A percentile compares a stretch with the other conserved stretches of the same genome.
phyloP scores from a whole-genome alignment of 2,888 invertebrate genomes.

The Hyppa rectilinea region DNA sequence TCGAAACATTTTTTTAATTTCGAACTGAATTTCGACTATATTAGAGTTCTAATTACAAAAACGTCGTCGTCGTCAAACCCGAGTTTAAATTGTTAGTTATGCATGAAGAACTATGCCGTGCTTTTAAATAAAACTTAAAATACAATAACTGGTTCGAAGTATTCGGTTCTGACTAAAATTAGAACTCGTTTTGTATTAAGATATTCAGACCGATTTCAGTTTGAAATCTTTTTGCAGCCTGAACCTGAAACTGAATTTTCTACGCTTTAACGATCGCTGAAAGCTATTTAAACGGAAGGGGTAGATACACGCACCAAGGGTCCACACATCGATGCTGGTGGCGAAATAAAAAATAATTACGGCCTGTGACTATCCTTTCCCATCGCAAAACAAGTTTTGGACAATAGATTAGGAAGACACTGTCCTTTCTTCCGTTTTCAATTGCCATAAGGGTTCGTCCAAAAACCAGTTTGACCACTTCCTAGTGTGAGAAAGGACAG shows the following conservation, averaged over 20 bases:
- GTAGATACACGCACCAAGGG: background rate
- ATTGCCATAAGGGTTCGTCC: conserved; percentile 80
- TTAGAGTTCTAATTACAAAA: too few relatives aligned
- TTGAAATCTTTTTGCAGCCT: background rate
- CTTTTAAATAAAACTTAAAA: too few relatives aligned
- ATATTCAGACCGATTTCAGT: background rate
- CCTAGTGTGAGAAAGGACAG: conserved; percentile 85
- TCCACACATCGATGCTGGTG: background rate
- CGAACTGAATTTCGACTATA: too few relatives aligned
- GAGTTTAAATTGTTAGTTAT: too few relatives aligned
- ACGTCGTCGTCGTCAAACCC: too few relatives aligned
- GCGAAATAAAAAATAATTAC: conserved; percentile 17
- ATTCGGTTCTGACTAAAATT: too few relatives aligned
- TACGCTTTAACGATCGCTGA: background rate
- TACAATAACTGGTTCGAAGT: too few relatives aligned
- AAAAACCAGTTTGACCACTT: conserved; percentile 86
- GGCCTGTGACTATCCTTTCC: conserved; percentile 15
- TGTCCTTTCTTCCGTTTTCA: conserved; percentile 77
- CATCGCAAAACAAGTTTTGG: conserved; percentile 82
- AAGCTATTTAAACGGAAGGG: background rate
- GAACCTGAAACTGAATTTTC: background rate
- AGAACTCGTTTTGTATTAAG: too few relatives aligned
- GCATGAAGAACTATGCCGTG: too few relatives aligned
- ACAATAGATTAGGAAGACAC: conserved; percentile 83
- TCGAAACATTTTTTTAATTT: too few relatives aligned